These are phyloP conservation scores for Patagioenas fasciata DNA, from an alignment of 2,113 vertebrate genomes.

Conservation along the genomic window DNA sequence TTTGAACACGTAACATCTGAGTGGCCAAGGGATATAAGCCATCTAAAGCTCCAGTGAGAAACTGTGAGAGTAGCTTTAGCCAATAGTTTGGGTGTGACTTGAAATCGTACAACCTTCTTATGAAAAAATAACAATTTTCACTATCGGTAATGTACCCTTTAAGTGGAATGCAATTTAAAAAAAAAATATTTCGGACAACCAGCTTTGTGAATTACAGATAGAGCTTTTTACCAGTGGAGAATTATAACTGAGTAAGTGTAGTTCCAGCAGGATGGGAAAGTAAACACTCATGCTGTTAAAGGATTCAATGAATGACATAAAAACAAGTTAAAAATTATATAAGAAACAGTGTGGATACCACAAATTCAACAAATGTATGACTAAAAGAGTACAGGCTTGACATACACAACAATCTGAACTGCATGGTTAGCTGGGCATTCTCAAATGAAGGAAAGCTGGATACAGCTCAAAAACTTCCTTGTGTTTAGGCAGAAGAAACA, in stretches of 20 bases:
- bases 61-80: not conserved
- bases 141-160: not conserved
- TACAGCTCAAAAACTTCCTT: not conserved
- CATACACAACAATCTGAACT: not conserved
- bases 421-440: not conserved
- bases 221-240: not conserved
- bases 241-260: not conserved
- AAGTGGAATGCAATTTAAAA: not conserved
- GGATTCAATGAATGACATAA: not conserved
- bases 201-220: not conserved
- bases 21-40: not conserved
- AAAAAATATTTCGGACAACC: not conserved
- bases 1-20: not conserved
- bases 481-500: not conserved
- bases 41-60: not conserved
- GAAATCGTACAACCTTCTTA: not conserved
- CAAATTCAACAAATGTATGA: not conserved
- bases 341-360: not conserved
- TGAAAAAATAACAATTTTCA: not conserved
- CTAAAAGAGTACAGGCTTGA: not conserved
- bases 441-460: not conserved
- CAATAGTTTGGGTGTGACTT: not conserved
- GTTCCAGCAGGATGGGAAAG: not conserved
- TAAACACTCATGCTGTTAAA: not conserved
- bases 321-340: not conserved